These are phyloP conservation scores for Erebia epiphron DNA, from an alignment of 2,888 invertebrate species.

Conservation along the genomic window DNA sequence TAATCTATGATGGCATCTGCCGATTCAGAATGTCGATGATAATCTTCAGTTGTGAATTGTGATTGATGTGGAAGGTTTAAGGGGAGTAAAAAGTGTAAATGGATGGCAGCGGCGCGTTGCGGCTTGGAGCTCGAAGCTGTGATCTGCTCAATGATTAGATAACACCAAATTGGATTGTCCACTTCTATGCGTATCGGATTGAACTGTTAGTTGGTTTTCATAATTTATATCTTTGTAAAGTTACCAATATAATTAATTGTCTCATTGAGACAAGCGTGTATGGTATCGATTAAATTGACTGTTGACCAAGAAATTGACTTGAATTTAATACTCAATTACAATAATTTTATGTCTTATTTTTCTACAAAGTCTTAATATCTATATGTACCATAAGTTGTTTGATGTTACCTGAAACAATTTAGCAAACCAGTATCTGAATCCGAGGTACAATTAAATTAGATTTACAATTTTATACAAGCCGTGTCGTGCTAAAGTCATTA, in stretches of 20 bases:
- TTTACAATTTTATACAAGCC: neutral
- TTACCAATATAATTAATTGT: neutral
- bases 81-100: conserved; percentile 39
- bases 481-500: too few relatives aligned
- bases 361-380: too few relatives aligned
- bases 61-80: conserved; percentile 40
- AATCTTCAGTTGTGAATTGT: conserved; percentile 36
- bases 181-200: conserved; percentile 31
- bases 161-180: conserved; percentile 43
- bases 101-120: conserved; percentile 19
- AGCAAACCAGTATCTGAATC: neutral
- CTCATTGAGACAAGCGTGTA: neutral
- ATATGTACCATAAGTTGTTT: neutral
- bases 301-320: neutral
- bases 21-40: conserved; percentile 22
- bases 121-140: conserved; percentile 32
- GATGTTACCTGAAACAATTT: neutral
- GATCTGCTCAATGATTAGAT: conserved; percentile 42
- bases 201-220: conserved; percentile 17
- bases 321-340: too few relatives aligned
- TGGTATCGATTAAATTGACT: neutral
- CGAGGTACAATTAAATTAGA: too few relatives aligned
- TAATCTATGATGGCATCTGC: neutral
- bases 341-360: too few relatives aligned
- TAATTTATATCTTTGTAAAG: conserved; percentile 3